phyloP scores from a whole-genome alignment of 2,113 vertebrate species.

The Mesocricetus auratus region DNA sequence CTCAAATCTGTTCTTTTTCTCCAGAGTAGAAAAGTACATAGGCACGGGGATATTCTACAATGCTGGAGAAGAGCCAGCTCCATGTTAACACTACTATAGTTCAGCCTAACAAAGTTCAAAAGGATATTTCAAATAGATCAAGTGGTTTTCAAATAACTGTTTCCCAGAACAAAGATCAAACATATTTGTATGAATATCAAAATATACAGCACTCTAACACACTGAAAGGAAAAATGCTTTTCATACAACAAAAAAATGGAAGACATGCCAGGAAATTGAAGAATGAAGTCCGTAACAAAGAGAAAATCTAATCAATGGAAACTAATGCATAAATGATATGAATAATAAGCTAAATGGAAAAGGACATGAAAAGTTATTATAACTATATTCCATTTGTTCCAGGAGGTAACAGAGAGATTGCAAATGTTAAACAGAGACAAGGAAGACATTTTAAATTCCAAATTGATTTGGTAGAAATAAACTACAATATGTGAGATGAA shows the following conservation, averaged over 20 bases:
- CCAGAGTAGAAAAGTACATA: neutral
- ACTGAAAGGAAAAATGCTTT: neutral
- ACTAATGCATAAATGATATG: neutral
- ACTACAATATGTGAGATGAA: constrained; percentile 10
- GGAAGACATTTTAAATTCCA: constrained; percentile 17
- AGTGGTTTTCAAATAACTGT: neutral
- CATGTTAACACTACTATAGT: neutral
- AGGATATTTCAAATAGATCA: neutral
- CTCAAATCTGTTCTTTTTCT: neutral
- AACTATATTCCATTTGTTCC: constrained; percentile 12
- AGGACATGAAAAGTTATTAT: constrained; percentile 32
- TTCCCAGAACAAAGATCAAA: neutral
- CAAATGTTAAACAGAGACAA: neutral
- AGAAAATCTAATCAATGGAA: neutral
- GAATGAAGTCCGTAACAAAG: neutral
- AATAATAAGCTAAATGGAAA: neutral
- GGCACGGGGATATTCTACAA: neutral
- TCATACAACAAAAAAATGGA: neutral
- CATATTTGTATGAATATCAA: constrained; percentile 25
- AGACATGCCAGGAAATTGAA: constrained; percentile 17
- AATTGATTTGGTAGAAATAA: constrained; percentile 45
- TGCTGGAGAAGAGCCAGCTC: neutral
- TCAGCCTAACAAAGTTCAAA: neutral
- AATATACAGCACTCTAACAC: neutral
- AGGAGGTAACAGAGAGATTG: neutral